Evolutionary conservation across 2,888 invertebrate genomes (phyloP).

Genomic region (Trichogramma dendrolimi): DNA sequence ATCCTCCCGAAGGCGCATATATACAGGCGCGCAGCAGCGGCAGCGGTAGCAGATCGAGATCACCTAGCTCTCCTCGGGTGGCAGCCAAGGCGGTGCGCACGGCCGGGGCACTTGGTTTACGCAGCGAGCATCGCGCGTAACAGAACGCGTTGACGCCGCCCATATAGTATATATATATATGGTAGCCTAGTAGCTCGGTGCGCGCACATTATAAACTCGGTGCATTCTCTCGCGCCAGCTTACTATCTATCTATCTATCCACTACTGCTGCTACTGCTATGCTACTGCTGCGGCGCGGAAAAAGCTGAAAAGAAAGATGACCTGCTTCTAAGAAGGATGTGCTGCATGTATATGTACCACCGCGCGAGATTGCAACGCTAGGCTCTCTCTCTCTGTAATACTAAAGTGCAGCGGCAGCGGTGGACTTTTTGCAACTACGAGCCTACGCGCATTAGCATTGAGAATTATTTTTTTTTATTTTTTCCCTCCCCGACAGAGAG

Average conservation of each 20-base stretch:
- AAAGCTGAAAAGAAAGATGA: constrained; percentile 26
- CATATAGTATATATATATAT: no score
- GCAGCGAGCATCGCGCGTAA: neutral
- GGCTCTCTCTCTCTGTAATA: no score
- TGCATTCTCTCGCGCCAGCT: constrained; percentile 5
- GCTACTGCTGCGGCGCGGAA: no score
- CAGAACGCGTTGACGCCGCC: constrained; percentile 18
- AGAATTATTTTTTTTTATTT: no score
- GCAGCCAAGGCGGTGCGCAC: neutral
- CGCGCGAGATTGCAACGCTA: neutral
- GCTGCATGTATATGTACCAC: neutral
- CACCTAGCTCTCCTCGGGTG: no score
- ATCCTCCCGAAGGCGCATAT: neutral
- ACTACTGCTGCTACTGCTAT: no score
- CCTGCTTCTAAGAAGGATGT: constrained; percentile 35
- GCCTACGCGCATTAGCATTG: no score
- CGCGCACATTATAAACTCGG: neutral
- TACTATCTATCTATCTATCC: no score
- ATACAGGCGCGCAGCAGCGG: neutral
- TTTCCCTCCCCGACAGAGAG: no score
- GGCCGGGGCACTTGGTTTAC: no score
- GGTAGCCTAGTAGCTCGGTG: constrained; percentile 20
- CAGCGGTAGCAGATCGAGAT: neutral
- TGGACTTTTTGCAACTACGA: no score
- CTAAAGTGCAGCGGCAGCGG: no score